A percentile compares a stretch with the other conserved stretches of the same genome.
Evolutionary conservation across 1,140 invertebrate species (phyloP).

Genomic region (Cyclargus thomasi): DNA sequence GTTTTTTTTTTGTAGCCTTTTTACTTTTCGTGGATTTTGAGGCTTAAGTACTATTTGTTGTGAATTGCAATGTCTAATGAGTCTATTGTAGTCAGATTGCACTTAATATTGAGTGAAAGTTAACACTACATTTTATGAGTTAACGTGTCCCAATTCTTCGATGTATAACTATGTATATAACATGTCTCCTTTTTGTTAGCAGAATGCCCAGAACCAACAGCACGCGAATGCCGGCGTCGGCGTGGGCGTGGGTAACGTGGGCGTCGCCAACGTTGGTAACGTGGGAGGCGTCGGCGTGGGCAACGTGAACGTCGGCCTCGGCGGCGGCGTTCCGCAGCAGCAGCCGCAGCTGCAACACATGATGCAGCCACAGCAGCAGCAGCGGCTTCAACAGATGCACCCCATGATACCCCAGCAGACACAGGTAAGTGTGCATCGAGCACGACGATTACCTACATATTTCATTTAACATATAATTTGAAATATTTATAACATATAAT

Average conservation of each 20-base stretch:
- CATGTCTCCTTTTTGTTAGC: slow-evolving; percentile 20
- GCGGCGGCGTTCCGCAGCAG: slow-evolving; percentile 57
- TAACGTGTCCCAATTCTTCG: too few species aligned
- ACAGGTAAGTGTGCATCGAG: slow-evolving; percentile 39
- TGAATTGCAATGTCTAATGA: too few species aligned
- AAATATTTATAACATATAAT: too few species aligned
- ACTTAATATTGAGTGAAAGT: too few species aligned
- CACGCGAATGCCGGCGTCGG: slow-evolving; percentile 41
- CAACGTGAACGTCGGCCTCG: slow-evolving; percentile 52
- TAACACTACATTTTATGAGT: too few species aligned
- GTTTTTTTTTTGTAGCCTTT: too few species aligned
- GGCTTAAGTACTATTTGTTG: too few species aligned
- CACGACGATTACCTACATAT: not conserved
- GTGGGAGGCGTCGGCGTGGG: slow-evolving; percentile 41
- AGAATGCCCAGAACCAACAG: slow-evolving; percentile 73
- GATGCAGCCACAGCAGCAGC: slow-evolving; percentile 76
- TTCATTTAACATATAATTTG: too few species aligned
- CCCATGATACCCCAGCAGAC: slow-evolving; percentile 77
- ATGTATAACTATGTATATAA: not conserved
- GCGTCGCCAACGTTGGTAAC: slow-evolving; percentile 46
- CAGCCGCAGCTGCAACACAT: slow-evolving; percentile 72
- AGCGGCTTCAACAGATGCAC: slow-evolving; percentile 72
- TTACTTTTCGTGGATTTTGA: too few species aligned
- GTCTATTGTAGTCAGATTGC: too few species aligned
- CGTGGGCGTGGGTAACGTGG: slow-evolving; percentile 41